Evolutionary conservation across 30 jellyfish, hydroid and myxozoan genomes (phyloP).

Genomic region (Hydractinia echinata): DNA sequence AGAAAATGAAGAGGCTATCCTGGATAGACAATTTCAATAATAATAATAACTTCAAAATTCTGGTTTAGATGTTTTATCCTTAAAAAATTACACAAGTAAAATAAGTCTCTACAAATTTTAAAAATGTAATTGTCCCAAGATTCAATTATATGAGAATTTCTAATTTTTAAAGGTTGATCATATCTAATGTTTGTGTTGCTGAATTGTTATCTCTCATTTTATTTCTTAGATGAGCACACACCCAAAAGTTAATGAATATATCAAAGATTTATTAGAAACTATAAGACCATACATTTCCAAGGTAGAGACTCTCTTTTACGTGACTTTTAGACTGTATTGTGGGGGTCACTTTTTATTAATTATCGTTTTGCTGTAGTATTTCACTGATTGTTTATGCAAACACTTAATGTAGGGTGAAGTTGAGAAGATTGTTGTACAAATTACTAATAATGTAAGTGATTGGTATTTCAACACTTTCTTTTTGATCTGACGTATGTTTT

Average conservation of each 20-base stretch:
- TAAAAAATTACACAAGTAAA: too few species aligned
- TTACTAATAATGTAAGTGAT: constrained; percentile 11
- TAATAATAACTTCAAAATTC: too few species aligned
- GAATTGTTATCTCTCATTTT: background rate
- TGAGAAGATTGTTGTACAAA: constrained; percentile 56
- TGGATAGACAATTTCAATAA: too few species aligned
- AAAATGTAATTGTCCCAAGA: background rate
- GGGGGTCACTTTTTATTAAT: too few species aligned
- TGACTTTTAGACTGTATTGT: too few species aligned
- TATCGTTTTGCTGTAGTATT: too few species aligned
- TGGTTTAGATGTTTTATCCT: too few species aligned
- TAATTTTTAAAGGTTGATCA: too few species aligned
- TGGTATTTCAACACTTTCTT: too few species aligned
- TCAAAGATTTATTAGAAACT: constrained; percentile 48
- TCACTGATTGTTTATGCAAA: too few species aligned
- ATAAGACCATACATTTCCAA: constrained; percentile 11
- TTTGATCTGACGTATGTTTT: too few species aligned
- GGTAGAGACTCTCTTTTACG: background rate
- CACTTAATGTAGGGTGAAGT: constrained; percentile 31
- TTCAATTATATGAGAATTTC: background rate
- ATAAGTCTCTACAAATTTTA: background rate
- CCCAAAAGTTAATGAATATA: constrained; percentile 57
- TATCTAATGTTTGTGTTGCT: background rate
- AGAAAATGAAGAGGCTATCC: too few species aligned
- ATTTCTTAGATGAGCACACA: constrained; percentile 51